Evolutionary conservation across 2,888 invertebrate species (phyloP).

Genomic region (Patella depressa): DNA sequence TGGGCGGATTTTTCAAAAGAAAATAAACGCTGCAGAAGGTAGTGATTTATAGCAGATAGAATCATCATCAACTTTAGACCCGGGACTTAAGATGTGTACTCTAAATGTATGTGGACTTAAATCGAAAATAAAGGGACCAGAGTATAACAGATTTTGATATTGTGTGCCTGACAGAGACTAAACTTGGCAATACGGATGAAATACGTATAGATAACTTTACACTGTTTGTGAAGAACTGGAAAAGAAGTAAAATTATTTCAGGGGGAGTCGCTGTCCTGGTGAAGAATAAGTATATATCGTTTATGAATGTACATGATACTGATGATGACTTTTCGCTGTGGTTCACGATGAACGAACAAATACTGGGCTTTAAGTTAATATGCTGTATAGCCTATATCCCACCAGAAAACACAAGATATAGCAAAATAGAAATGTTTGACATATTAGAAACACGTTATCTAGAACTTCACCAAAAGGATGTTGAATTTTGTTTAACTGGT

Average conservation of each 20-base stretch:
- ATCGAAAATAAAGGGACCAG: neutral
- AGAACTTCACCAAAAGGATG: neutral
- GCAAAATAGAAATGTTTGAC: slow-evolving; percentile 4
- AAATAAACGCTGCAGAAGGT: neutral
- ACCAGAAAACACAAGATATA: neutral
- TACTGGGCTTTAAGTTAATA: neutral
- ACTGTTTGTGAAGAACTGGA: neutral
- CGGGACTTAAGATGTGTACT: neutral
- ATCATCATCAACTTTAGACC: neutral
- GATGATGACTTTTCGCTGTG: slow-evolving; percentile 1
- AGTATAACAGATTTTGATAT: slow-evolving; percentile 1
- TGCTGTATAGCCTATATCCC: neutral
- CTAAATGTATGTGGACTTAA: neutral
- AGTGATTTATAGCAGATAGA: slow-evolving; percentile 1
- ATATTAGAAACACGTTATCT: neutral
- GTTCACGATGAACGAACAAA: neutral
- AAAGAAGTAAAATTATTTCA: neutral
- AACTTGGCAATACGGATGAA: neutral
- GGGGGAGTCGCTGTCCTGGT: neutral
- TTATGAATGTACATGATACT: neutral
- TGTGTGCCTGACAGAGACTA: neutral
- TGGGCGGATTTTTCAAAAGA: neutral
- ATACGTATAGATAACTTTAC: neutral
- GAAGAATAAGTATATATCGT: too few relatives aligned
- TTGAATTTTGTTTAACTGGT: neutral